A percentile compares a stretch with the other conserved stretches of the same genome.
These are phyloP conservation scores for Drosophila anomalipes DNA, from an alignment of 2,888 invertebrate genomes.

Conservation along the genomic window DNA sequence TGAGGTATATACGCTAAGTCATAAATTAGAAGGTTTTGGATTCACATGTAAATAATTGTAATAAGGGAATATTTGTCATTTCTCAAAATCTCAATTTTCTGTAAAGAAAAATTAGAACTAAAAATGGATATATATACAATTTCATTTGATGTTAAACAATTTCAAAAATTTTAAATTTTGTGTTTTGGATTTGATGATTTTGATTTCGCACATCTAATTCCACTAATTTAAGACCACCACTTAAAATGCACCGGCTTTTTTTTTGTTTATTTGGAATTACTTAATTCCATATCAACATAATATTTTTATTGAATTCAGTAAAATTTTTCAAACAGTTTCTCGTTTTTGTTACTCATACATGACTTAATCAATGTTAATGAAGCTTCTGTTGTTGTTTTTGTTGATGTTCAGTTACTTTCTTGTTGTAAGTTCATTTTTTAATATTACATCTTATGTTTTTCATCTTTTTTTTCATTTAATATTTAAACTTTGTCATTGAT, in stretches of 20 bases:
- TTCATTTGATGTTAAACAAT: background rate
- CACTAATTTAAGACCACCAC: background rate
- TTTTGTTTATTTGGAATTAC: conserved; percentile 84
- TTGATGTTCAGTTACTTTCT: conserved; percentile 60
- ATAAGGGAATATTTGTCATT: no score
- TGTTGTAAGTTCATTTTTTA: conserved; percentile 60
- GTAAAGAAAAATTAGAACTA: background rate
- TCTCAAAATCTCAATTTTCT: no score
- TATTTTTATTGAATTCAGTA: conserved; percentile 84
- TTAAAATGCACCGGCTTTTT: conserved; percentile 27
- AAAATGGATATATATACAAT: background rate
- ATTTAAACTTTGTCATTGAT: conserved; percentile 68
- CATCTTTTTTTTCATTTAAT: conserved; percentile 51
- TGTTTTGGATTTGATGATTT: background rate
- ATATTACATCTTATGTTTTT: conserved; percentile 63
- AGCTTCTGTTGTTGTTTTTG: conserved; percentile 61
- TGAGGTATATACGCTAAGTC: no score
- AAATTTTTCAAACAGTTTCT: conserved; percentile 83
- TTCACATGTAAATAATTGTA: no score
- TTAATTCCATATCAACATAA: conserved; percentile 84
- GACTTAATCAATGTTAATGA: conserved; percentile 64
- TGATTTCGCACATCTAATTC: background rate
- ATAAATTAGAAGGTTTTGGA: no score
- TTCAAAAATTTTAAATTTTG: no score
- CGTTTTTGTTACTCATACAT: conserved; percentile 75